Evolutionary conservation across 2,888 invertebrate genomes (phyloP).

Genomic region (Dilophus febrilis): DNA sequence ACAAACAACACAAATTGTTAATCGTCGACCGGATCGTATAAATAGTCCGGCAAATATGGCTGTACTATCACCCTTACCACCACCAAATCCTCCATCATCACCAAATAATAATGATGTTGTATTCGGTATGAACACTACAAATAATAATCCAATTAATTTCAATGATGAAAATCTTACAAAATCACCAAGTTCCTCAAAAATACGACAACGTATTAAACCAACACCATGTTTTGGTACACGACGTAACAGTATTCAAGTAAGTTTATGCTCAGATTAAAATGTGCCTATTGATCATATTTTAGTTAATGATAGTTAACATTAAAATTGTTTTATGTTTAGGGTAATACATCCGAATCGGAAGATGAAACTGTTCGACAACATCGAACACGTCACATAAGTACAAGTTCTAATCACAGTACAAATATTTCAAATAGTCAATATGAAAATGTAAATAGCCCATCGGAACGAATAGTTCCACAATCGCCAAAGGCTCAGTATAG

Average conservation of each 20-base stretch:
- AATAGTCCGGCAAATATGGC: too few species aligned
- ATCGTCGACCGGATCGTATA: conserved; percentile 15
- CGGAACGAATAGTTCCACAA: neutral
- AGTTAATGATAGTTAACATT: too few species aligned
- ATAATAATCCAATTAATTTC: neutral
- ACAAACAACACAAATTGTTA: conserved; percentile 9
- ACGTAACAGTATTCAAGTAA: conserved; percentile 44
- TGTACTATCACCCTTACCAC: too few species aligned
- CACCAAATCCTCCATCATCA: too few species aligned
- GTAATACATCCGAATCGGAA: conserved; percentile 51
- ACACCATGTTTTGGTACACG: conserved; percentile 45
- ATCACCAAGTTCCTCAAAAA: conserved; percentile 40
- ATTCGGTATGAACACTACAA: too few species aligned
- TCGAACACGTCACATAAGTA: conserved; percentile 19
- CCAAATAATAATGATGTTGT: too few species aligned
- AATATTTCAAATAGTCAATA: neutral
- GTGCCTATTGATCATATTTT: neutral
- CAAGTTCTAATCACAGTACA: conserved; percentile 8
- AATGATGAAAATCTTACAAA: conserved; percentile 6
- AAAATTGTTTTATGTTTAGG: conserved; percentile 26
- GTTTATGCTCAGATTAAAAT: neutral
- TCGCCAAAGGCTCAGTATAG: conserved; percentile 10
- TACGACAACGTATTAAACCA: conserved; percentile 48
- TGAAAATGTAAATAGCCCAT: neutral
- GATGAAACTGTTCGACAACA: conserved; percentile 32